A percentile compares a stretch with the other conserved stretches of the same genome.
phyloP scores from a whole-genome alignment of 2,888 invertebrate species.

The Acanthosoma haemorrhoidale region DNA sequence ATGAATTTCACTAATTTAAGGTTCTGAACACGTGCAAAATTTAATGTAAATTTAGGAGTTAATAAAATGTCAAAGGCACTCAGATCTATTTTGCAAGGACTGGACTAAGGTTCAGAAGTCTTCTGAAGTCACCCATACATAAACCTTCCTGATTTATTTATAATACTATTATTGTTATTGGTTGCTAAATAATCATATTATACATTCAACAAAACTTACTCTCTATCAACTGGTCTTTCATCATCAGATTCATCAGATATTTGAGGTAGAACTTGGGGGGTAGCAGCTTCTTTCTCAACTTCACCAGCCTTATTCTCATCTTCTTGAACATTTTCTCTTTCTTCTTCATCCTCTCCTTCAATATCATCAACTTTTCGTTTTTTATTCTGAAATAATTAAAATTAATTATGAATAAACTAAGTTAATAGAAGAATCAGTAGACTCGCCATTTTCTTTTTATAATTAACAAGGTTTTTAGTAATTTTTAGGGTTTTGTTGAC shows the following conservation, averaged over 20 bases:
- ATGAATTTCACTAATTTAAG: no score
- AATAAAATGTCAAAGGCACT: no score
- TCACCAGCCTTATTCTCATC: conserved; percentile 40
- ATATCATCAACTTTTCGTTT: conserved; percentile 33
- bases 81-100: no score
- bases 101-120: not conserved
- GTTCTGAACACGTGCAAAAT: no score
- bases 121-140: not conserved
- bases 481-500: no score
- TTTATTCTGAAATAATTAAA: conserved; percentile 5
- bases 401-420: not conserved
- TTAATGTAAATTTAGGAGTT: no score
- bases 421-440: not conserved
- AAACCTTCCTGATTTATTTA: not conserved
- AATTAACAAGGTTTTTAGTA: no score
- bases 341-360: conserved; percentile 37
- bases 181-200: not conserved
- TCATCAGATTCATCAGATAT: conserved; percentile 58
- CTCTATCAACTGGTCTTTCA: conserved; percentile 45
- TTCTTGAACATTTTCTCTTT: conserved; percentile 30
- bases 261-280: conserved; percentile 21
- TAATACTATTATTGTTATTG: not conserved
- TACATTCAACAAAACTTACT: conserved; percentile 35
- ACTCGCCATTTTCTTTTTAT: no score
- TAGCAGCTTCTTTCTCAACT: conserved; percentile 36